Evolutionary conservation across 1,140 invertebrate species (phyloP), one percentile per base, ranked within the genome.

Genomic region (Plectrocnemia conspersa): DNA sequence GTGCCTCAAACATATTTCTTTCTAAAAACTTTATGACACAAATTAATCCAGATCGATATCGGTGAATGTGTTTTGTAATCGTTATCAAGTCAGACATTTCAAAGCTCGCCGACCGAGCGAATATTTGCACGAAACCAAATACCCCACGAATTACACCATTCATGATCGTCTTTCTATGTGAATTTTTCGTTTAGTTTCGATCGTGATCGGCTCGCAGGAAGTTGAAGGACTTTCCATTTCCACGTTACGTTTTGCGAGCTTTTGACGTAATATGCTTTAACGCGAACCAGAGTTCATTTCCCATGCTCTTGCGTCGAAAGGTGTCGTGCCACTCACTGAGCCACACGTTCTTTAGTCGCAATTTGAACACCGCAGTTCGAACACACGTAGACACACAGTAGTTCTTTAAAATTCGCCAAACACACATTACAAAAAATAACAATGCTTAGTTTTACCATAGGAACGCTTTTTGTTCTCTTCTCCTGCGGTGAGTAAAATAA

Each of bases 281-380:
- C 18, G 35, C 35, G 35, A 38, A 38, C 35, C 35, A 6, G 35
- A 38, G 35, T 38, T 38, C 35, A 15, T 38, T 38, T 38, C 13
- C 35, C 15, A 38, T 38, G 35, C 6, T 38, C 7, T 38, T 7
- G 35, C 5, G 35, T 38, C 13, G 35, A 38, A 38, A 38, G 35
- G 35, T 16, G 35, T 38, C 15, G 35, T 38, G 18, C 35, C 35
- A 38, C 35, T 38, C 35, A 16, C 7, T 9, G 35, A 38, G 15
- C 35, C 18, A 16, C 35, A 13, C 35, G 18, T 38, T 10, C 6
- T 15, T 15, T 35, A 50, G 47, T 50, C 47, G 47, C 47, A 29
- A 50, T 50, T 29, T 10, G 27, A 35, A 38, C 47, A 50, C 47
- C 47, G 47, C 33, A 23, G 46, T 35, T 48, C 36, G 13, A 48